Conservation (phyloP, 1,140 invertebrate species). For the Solenopsis fugax region DNA sequence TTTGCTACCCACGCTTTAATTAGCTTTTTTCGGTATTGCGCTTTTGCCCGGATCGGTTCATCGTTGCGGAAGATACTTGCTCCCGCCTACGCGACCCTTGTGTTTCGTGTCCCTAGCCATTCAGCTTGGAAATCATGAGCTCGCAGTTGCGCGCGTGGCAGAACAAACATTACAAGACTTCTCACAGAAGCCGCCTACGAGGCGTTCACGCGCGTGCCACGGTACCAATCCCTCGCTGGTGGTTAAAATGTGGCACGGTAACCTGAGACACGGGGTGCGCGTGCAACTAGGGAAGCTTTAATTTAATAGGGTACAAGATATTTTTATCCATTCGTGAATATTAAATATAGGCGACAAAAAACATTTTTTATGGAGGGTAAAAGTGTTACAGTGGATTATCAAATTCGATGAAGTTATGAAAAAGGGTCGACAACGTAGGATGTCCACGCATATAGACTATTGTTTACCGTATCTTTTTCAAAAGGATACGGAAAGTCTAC, state of each 20-base stretch:
- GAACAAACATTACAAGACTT: slow-evolving; percentile 30
- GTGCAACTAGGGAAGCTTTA: slow-evolving; percentile 9
- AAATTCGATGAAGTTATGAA: neutral
- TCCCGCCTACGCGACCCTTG: neutral
- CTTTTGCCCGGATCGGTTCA: neutral
- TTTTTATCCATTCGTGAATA: slow-evolving; percentile 26
- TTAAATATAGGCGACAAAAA: neutral
- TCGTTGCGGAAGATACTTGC: slow-evolving; percentile 20
- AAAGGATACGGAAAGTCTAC: neutral
- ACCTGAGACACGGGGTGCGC: neutral
- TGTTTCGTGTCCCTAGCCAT: neutral
- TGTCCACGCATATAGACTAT: neutral
- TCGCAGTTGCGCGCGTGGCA: slow-evolving; percentile 23
- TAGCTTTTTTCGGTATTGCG: neutral
- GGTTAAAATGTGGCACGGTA: slow-evolving; percentile 23
- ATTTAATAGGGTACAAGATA: slow-evolving; percentile 32
- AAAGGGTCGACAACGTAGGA: neutral
- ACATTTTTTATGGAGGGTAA: neutral
- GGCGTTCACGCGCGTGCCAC: neutral
- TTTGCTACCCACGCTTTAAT: neutral
- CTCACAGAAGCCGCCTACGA: slow-evolving; percentile 22
- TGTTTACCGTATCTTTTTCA: neutral
- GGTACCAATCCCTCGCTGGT: too few species aligned
- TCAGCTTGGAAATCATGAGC: slow-evolving; percentile 39
- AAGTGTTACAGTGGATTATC: neutral